Evolutionary conservation across 2,113 vertebrate genomes (phyloP).

Genomic region (Xiphophorus couchianus): DNA sequence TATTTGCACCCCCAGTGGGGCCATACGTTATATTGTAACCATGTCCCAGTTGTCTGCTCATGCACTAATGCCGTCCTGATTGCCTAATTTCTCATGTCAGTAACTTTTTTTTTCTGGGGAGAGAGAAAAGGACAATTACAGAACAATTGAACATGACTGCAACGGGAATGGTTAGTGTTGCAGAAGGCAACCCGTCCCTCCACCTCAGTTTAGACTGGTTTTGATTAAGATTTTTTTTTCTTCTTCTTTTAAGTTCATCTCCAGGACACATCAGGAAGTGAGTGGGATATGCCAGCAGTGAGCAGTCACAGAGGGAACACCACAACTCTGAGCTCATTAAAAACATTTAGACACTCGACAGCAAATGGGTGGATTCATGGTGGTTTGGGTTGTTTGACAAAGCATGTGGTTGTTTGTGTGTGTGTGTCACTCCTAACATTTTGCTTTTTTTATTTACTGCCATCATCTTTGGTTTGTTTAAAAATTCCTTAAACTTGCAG

Average conservation of each 20-base stretch:
- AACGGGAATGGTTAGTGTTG: conserved; percentile 62
- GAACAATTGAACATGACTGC: conserved; percentile 70
- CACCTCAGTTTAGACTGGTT: conserved; percentile 59
- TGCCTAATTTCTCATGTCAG: conserved; percentile 79
- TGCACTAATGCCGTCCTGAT: conserved; percentile 75
- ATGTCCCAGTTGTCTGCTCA: conserved; percentile 56
- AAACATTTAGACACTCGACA: conserved; percentile 78
- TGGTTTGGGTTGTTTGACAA: conserved; percentile 64
- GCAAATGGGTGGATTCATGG: conserved; percentile 65
- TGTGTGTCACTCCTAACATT: conserved; percentile 55
- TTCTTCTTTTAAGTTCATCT: conserved; percentile 71
- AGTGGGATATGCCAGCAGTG: conserved; percentile 67
- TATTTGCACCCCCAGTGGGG: conserved; percentile 75
- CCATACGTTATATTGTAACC: conserved; percentile 72
- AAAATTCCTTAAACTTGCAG: conserved; percentile 11
- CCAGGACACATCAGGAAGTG: conserved; percentile 73
- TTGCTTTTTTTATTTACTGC: conserved; percentile 37
- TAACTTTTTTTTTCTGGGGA: conserved; percentile 64
- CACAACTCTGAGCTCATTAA: conserved; percentile 75
- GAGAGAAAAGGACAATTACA: conserved; percentile 73
- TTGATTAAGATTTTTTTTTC: conserved; percentile 63
- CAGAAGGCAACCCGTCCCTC: conserved; percentile 57
- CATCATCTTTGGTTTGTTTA: neutral
- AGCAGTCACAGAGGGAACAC: conserved; percentile 69
- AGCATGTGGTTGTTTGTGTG: conserved; percentile 43